These are phyloP conservation scores for Akabosia matsudoensis DNA, from an alignment of 1,140 invertebrate species.

Conservation along the genomic window DNA sequence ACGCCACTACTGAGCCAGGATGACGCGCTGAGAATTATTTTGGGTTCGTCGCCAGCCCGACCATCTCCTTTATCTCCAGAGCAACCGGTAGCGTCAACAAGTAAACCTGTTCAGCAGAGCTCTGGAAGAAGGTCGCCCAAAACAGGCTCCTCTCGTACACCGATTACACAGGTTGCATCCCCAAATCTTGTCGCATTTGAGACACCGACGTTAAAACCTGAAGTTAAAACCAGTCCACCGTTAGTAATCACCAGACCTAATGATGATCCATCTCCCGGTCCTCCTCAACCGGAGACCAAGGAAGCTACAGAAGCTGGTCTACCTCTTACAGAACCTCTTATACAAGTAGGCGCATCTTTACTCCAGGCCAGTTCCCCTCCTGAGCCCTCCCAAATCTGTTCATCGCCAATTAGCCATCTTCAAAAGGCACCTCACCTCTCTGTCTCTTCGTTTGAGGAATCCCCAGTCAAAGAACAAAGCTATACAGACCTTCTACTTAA, in stretches of 20 bases:
- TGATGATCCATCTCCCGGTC: no score
- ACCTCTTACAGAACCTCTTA: no score
- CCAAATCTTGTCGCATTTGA: no score
- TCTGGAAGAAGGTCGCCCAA: no score
- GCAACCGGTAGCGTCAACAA: not conserved
- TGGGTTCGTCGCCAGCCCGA: conserved; percentile 22
- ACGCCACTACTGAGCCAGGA: conserved; percentile 49
- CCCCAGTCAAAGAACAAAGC: not conserved
- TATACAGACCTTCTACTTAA: not conserved
- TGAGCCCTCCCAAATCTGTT: not conserved
- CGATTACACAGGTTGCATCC: no score
- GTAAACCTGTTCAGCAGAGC: not conserved
- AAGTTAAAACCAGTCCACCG: no score
- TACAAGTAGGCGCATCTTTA: no score
- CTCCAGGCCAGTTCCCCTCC: not conserved
- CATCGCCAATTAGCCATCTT: not conserved
- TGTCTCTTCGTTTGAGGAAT: not conserved
- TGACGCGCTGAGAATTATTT: conserved; percentile 48
- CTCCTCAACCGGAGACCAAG: not conserved
- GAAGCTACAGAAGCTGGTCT: no score
- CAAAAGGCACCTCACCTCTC: not conserved
- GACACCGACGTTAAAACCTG: no score
- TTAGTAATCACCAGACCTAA: no score
- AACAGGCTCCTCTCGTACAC: no score
- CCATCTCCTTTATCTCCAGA: no score